Base-by-base conservation (phyloP, 2,113 vertebrate genomes). In the Boulengeromyrus knoepffleri region DNA sequence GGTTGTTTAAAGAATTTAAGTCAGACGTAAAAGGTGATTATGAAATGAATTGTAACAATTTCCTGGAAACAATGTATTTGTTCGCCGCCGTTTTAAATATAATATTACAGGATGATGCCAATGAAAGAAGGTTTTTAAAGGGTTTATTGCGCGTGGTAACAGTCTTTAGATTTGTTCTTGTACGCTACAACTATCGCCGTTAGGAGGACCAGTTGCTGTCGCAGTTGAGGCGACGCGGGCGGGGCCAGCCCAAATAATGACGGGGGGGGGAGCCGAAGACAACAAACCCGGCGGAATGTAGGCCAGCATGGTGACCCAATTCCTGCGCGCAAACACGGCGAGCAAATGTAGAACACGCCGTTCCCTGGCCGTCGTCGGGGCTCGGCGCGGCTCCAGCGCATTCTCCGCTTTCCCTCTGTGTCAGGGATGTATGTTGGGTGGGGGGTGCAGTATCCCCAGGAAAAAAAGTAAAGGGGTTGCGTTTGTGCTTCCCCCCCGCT, bases 221-320 rank as follows among this genome's bases (percentile, higher is more conserved):
- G 88, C 88, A 88, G 90, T 89, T 91, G 46, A 80, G 88, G 84
- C 88, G 91, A 91, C 62, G 62, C 62, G 87, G 92, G 93, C 88
- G 92, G 92, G 91, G 91, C 88, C 90, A 92, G 87, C 88, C 91
- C 77, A 91, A 91, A 92, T 92, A 93, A 92, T 92, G 62, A 31
- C n/a, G 87, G 92, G 89, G 91, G 42, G 92, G 89, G 89, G 90
- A 89, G 92, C 91, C 90, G 91, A 93, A 94, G 92, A 94, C 92
- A 94, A 94, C 93, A 94, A 93, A 94, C 92, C 92, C 92, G 31
- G 92, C 77, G 85, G 92, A 94, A 94, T 94, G 93, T 94, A 94
- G 93, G 93, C 91, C 93, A 94, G 90, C 89, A 90, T 88, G 92
- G 93, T 93, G 93, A 94, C 93, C 93, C 92, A 94, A 58, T 94